Percentiles rank a stretch among this genome's conserved stretches.
phyloP scores from a whole-genome alignment of 1,140 invertebrate genomes.

The Neelides sp. region DNA sequence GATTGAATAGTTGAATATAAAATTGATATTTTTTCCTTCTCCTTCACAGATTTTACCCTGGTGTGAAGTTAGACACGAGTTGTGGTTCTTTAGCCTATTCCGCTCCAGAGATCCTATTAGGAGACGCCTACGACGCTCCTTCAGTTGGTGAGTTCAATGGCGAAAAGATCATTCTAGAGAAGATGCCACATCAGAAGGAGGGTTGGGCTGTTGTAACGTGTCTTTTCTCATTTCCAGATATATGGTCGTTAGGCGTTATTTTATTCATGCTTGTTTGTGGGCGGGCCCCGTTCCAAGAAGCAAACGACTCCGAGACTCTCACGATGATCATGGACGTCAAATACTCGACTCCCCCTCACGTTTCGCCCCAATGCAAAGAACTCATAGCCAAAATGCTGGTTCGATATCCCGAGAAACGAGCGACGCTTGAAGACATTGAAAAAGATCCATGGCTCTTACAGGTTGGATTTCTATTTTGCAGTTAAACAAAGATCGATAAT shows the following conservation, averaged over 20 bases:
- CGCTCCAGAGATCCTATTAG: slow-evolving; percentile 94
- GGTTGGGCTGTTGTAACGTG: neutral
- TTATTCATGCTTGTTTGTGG: slow-evolving; percentile 97
- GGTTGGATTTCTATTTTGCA: neutral
- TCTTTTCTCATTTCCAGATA: slow-evolving; percentile 51
- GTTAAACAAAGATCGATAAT: neutral
- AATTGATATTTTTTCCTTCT: neutral
- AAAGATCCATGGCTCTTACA: slow-evolving; percentile 62
- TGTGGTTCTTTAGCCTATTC: slow-evolving; percentile 99
- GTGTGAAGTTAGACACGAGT: slow-evolving; percentile 93
- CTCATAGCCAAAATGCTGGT: slow-evolving; percentile 85
- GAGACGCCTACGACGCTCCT: slow-evolving; percentile 85
- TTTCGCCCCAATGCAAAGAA: slow-evolving; percentile 72
- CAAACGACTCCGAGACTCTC: slow-evolving; percentile 96
- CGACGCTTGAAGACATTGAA: slow-evolving; percentile 76
- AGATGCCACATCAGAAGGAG: neutral
- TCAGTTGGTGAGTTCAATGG: slow-evolving; percentile 64
- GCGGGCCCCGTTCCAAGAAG: slow-evolving; percentile 93
- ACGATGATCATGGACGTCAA: slow-evolving; percentile 99
- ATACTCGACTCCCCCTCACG: slow-evolving; percentile 79
- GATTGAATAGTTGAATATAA: too few relatives aligned
- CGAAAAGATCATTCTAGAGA: too few relatives aligned
- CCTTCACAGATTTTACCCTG: slow-evolving; percentile 71
- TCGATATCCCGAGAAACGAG: slow-evolving; percentile 76
- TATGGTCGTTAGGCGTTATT: slow-evolving; percentile 97